These are phyloP conservation scores for Morphnarchus princeps DNA, from an alignment of 2,113 vertebrate genomes.

Conservation along the genomic window DNA sequence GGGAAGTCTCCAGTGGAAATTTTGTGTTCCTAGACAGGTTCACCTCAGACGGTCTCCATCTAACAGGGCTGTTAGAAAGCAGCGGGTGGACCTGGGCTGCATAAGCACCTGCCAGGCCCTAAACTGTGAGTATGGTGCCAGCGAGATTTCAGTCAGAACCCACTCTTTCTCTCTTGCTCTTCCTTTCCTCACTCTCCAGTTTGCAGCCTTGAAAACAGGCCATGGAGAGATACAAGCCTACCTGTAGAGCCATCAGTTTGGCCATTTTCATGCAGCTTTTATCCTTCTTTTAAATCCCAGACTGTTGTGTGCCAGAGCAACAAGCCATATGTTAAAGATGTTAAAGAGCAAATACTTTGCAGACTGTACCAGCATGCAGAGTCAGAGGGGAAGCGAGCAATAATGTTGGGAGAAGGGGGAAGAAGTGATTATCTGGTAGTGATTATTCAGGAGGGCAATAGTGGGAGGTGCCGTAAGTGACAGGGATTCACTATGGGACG, in stretches of 20 bases:
- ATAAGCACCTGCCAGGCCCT: background rate
- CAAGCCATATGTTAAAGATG: background rate
- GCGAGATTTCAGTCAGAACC: background rate
- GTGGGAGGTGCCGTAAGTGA: slow-evolving; percentile 34
- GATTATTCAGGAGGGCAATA: slow-evolving; percentile 47
- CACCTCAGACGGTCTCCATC: background rate
- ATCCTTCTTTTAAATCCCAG: background rate
- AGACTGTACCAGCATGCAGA: background rate
- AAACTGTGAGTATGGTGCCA: fast-evolving
- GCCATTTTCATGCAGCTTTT: background rate
- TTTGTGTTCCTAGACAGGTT: background rate
- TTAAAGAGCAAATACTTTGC: background rate
- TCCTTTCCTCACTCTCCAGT: background rate
- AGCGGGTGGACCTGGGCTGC: background rate
- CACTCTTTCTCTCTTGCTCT: no score
- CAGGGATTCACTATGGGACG: background rate
- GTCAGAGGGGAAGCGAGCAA: slow-evolving; percentile 11
- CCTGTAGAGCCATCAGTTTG: background rate
- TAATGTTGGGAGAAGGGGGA: slow-evolving; percentile 53
- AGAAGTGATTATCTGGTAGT: slow-evolving; percentile 54
- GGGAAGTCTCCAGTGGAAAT: background rate
- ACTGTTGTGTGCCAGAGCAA: background rate
- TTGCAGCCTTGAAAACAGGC: background rate
- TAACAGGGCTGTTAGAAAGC: background rate
- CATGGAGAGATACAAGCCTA: background rate